Conservation (phyloP, 2,888 invertebrate species). For the Pachymerium ferrugineum region DNA sequence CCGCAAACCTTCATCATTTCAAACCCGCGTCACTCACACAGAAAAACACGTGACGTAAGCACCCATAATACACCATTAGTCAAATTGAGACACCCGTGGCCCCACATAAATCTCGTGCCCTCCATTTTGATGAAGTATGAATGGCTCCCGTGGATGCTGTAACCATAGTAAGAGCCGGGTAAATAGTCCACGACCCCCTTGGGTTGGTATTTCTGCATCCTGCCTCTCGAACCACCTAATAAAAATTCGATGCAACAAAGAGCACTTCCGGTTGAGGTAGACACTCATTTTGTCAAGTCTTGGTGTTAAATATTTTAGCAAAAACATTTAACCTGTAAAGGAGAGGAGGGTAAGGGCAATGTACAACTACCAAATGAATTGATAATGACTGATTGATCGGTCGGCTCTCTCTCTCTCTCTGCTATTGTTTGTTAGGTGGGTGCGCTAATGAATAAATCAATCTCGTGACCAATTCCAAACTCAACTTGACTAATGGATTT, state of each 20-base stretch:
- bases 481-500: constrained; percentile 24
- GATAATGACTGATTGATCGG: constrained; percentile 8
- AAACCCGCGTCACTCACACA: neutral
- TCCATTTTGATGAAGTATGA: constrained; percentile 27
- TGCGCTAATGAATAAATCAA: constrained; percentile 27
- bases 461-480: constrained; percentile 17
- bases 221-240: neutral
- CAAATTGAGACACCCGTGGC: constrained; percentile 16
- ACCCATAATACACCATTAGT: constrained; percentile 22
- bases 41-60: neutral
- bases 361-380: neutral
- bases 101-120: constrained; percentile 10
- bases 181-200: constrained; percentile 27
- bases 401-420: too few species aligned
- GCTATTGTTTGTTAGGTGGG: constrained; percentile 1
- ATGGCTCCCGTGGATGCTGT: constrained; percentile 25
- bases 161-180: constrained; percentile 7
- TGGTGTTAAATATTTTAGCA: too few species aligned
- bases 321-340: too few species aligned
- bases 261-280: too few species aligned
- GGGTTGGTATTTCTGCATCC: constrained; percentile 7
- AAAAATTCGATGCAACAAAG: too few species aligned
- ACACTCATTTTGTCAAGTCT: too few species aligned
- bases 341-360: too few species aligned
- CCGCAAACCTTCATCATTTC: neutral